These are phyloP conservation scores for Chloropsis hardwickii DNA, from an alignment of 2,113 vertebrate species.

Conservation along the genomic window DNA sequence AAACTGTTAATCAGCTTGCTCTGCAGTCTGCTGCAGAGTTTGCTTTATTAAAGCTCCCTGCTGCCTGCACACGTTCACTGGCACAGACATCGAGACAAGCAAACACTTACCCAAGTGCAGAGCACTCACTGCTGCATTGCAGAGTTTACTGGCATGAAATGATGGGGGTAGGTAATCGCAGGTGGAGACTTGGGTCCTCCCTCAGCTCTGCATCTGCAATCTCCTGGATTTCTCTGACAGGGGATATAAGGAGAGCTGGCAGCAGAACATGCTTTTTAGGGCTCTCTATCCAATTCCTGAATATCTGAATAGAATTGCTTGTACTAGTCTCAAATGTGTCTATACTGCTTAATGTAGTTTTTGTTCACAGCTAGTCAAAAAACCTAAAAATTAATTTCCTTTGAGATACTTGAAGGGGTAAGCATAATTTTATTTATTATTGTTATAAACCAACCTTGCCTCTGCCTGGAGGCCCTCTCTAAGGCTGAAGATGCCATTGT, in stretches of 20 bases:
- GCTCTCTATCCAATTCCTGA: background rate
- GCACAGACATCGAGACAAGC: constrained; percentile 40
- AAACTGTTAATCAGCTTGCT: constrained; percentile 54
- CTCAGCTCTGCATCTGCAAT: background rate
- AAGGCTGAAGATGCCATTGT: background rate
- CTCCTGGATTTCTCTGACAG: background rate
- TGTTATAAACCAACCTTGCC: background rate
- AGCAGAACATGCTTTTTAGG: background rate
- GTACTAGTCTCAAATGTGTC: background rate
- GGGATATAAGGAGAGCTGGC: background rate
- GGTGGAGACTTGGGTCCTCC: constrained; percentile 21
- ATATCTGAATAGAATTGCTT: background rate
- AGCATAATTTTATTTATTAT: constrained; percentile 9
- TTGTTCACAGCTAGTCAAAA: background rate
- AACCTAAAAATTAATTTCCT: background rate
- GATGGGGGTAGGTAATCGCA: constrained; percentile 29
- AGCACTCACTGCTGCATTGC: constrained; percentile 63
- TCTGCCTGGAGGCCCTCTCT: background rate
- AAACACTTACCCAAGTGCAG: constrained; percentile 47
- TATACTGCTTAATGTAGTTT: background rate
- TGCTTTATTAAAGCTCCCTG: constrained; percentile 66
- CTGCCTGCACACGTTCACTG: constrained; percentile 62
- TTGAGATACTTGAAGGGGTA: background rate
- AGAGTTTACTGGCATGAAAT: constrained; percentile 44
- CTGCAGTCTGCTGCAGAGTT: constrained; percentile 61